A percentile compares a stretch with the other conserved stretches of the same genome.
Evolutionary conservation across 2,797 vertebrate genomes (phyloP).

Genomic region (Xerus rutilus): DNA sequence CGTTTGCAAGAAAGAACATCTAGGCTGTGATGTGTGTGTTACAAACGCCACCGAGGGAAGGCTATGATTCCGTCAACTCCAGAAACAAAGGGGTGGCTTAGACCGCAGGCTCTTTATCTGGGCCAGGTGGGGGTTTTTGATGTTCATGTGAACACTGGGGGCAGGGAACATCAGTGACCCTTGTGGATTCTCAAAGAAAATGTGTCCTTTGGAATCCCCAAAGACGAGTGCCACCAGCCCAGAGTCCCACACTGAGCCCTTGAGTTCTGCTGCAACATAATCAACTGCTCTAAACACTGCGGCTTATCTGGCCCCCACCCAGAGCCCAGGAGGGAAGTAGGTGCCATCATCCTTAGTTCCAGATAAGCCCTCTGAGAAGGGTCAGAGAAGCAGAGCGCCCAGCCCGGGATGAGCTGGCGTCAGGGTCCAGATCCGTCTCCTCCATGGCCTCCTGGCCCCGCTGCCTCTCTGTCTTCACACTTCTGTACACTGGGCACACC

Average conservation of each 20-base stretch:
- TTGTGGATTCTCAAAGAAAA: background rate
- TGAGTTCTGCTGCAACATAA: background rate
- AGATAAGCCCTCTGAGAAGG: background rate
- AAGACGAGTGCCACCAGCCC: background rate
- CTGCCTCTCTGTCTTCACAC: background rate
- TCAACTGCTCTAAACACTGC: background rate
- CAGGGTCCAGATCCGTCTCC: background rate
- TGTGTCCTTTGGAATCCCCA: background rate
- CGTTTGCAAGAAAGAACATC: background rate
- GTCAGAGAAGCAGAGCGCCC: background rate
- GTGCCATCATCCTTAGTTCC: background rate
- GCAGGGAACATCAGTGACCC: background rate
- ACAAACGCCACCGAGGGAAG: background rate
- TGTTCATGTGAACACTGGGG: background rate
- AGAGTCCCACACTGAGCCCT: background rate
- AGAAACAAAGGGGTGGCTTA: background rate
- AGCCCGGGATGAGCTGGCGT: accelerated
- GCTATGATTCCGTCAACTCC: background rate
- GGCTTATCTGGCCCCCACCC: background rate
- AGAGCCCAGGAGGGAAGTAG: accelerated
- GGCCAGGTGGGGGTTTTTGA: background rate
- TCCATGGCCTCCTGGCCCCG: accelerated
- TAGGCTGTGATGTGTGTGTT: background rate
- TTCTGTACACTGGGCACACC: background rate
- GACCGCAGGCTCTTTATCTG: background rate